A percentile compares a stretch with the other conserved stretches of the same genome.
These are phyloP conservation scores for Amazona finschi DNA, from an alignment of 2,797 vertebrate species.

Conservation along the genomic window DNA sequence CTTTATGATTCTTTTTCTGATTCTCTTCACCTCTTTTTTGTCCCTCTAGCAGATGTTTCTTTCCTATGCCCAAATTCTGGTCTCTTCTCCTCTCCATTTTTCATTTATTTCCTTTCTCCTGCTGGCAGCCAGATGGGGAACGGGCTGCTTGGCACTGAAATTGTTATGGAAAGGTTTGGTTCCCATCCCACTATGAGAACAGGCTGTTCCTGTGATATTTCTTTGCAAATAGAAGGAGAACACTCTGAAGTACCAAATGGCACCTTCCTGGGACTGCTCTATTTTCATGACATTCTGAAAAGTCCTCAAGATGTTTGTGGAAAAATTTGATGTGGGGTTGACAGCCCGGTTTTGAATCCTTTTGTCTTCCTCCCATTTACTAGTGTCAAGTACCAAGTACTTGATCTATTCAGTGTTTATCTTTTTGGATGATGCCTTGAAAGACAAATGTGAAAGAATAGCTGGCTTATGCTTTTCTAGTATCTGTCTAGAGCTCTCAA, in stretches of 20 bases:
- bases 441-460: background rate
- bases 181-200: constrained; percentile 44
- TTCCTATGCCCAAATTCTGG: background rate
- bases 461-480: background rate
- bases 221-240: constrained; percentile 39
- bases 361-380: background rate
- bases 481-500: background rate
- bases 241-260: constrained; percentile 28
- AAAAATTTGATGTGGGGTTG: background rate
- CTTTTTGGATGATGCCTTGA: background rate
- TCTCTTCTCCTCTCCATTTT: constrained; percentile 8
- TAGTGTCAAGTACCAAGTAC: background rate
- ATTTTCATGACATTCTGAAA: constrained; percentile 6
- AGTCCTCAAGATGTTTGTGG: background rate
- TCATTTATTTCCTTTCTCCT: constrained; percentile 56
- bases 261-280: background rate
- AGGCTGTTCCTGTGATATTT: constrained; percentile 61
- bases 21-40: background rate
- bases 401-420: background rate
- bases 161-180: constrained; percentile 18
- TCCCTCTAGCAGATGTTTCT: constrained; percentile 33
- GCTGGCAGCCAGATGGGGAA: constrained; percentile 54
- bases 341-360: background rate
- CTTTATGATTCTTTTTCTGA: background rate
- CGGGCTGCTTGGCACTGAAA: constrained; percentile 46